A percentile compares a stretch with the other conserved stretches of the same genome.
These are phyloP conservation scores for Myiothlypis coronata DNA, from an alignment of 2,797 vertebrate genomes.

Conservation along the genomic window DNA sequence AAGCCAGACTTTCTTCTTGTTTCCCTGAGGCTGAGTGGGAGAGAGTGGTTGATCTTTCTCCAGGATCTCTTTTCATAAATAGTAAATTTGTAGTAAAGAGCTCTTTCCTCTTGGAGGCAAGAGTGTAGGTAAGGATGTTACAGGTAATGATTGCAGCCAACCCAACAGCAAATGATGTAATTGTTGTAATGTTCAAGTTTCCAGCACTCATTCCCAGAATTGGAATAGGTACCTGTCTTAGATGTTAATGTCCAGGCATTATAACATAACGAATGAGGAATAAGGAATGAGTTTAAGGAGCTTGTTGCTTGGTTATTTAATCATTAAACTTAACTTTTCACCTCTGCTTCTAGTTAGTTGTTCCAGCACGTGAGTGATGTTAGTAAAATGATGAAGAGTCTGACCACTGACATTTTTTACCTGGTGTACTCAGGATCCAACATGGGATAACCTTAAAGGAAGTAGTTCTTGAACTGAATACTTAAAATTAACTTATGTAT, in stretches of 20 bases:
- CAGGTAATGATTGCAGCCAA: background rate
- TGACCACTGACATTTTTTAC: background rate
- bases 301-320: background rate
- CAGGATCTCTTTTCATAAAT: background rate
- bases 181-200: background rate
- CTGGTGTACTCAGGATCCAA: background rate
- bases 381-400: background rate
- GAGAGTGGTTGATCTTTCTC: background rate
- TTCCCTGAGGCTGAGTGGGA: background rate
- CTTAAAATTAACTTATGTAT: background rate
- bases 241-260: background rate
- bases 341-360: background rate
- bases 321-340: background rate
- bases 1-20: background rate
- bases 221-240: background rate
- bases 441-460: background rate
- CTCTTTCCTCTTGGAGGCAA: background rate
- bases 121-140: background rate
- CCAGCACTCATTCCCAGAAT: background rate
- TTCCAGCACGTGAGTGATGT: background rate
- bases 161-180: background rate
- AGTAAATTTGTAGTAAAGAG: background rate
- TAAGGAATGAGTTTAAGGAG: background rate
- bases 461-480: background rate
- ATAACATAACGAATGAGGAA: background rate